Evolutionary conservation across 2,113 vertebrate species (phyloP).

Genomic region (Thalassarche chlororhynchos): DNA sequence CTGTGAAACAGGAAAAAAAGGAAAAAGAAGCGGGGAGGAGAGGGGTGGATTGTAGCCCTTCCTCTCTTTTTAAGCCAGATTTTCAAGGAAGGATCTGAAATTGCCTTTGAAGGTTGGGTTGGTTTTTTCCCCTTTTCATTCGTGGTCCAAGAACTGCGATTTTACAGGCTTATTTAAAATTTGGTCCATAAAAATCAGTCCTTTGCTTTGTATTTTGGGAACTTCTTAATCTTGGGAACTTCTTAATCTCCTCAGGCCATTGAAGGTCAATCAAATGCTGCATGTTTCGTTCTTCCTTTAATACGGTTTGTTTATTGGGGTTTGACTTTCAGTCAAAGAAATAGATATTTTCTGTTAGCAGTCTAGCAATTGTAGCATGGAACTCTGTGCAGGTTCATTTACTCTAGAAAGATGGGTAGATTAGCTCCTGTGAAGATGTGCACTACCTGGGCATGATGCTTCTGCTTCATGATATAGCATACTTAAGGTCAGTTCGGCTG

Average conservation of each 20-base stretch:
- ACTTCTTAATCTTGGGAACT: not conserved
- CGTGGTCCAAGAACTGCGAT: not conserved
- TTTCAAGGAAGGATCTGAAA: constrained; percentile 17
- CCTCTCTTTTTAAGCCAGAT: not conserved
- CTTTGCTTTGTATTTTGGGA: not conserved
- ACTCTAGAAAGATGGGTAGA: not conserved
- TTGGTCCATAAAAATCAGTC: not conserved
- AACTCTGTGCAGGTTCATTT: not conserved
- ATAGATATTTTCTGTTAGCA: not conserved
- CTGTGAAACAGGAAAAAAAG: not conserved
- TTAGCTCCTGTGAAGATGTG: not conserved
- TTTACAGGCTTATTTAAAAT: not conserved
- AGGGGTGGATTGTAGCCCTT: not conserved
- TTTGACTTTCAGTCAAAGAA: not conserved
- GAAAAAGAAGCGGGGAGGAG: not conserved
- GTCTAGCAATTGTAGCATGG: not conserved
- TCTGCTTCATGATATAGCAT: not conserved
- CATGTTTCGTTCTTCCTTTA: not conserved
- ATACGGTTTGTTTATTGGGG: not conserved
- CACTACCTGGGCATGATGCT: not conserved
- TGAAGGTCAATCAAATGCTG: not conserved
- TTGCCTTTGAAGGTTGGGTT: not conserved
- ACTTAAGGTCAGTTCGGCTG: not conserved
- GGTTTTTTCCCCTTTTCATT: not conserved
- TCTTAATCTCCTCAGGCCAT: not conserved